These are phyloP conservation scores for Rhodinocichla rosea DNA, from an alignment of 2,113 vertebrate species.

Conservation along the genomic window DNA sequence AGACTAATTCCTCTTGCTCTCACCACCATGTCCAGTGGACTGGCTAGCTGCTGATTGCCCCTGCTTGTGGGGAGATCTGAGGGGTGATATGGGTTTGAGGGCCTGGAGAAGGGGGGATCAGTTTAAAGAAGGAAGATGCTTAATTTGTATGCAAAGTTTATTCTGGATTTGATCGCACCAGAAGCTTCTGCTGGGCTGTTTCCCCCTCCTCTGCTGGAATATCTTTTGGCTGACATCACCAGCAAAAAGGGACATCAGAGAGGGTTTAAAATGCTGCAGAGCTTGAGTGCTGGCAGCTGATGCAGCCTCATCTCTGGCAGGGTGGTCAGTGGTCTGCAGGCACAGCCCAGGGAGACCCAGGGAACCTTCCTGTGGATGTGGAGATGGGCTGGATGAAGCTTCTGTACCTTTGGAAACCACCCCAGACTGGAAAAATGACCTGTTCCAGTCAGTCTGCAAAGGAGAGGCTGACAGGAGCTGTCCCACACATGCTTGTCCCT, in stretches of 20 bases:
- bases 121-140: background rate
- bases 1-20: constrained; percentile 47
- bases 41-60: background rate
- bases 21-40: background rate
- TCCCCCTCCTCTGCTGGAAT: background rate
- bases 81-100: background rate
- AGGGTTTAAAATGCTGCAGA: background rate
- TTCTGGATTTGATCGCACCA: background rate
- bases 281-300: background rate
- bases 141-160: background rate
- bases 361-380: background rate
- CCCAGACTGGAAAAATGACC: background rate
- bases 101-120: background rate
- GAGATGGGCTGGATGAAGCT: background rate
- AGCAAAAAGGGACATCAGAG: background rate
- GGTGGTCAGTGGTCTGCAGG: background rate
- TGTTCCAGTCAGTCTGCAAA: background rate
- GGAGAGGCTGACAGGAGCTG: background rate
- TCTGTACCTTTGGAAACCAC: background rate
- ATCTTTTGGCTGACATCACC: background rate
- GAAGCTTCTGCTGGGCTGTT: background rate
- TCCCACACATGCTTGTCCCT: accelerated
- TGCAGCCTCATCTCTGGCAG: background rate
- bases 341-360: background rate
- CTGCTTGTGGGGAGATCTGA: background rate